A percentile compares a stretch with the other conserved stretches of the same genome.
These are phyloP conservation scores for Monarcha castaneiventris DNA, from an alignment of 2,113 vertebrate genomes.

Conservation along the genomic window DNA sequence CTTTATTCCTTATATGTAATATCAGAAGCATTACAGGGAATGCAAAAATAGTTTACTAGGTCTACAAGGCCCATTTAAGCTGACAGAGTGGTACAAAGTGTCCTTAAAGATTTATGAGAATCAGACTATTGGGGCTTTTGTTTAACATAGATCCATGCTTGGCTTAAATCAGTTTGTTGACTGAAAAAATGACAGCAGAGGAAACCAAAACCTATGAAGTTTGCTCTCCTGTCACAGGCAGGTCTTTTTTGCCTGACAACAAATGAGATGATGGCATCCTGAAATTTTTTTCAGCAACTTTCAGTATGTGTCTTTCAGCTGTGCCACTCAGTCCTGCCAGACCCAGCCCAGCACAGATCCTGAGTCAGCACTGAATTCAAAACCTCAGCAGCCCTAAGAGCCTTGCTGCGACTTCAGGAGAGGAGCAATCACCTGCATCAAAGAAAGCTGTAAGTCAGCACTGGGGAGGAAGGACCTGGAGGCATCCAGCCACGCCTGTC, in stretches of 20 bases:
- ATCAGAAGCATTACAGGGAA: neutral
- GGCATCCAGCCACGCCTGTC: neutral
- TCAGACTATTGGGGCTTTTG: neutral
- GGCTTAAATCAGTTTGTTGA: neutral
- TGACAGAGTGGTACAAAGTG: neutral
- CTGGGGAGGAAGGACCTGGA: neutral
- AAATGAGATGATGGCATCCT: neutral
- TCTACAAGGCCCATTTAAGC: slow-evolving; percentile 31
- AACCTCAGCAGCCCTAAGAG: neutral
- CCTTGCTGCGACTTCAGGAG: neutral
- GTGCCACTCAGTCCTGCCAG: neutral
- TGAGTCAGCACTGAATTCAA: neutral
- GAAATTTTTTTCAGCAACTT: neutral
- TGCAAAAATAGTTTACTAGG: neutral
- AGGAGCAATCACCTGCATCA: neutral
- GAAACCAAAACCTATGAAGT: neutral
- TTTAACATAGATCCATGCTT: slow-evolving; percentile 7
- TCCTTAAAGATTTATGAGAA: slow-evolving; percentile 40
- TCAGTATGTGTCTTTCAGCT: neutral
- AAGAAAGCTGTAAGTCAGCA: neutral
- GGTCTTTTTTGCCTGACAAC: neutral
- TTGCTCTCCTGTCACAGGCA: neutral
- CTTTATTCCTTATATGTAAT: neutral
- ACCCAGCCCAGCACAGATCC: neutral
- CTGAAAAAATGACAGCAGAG: neutral